Percentiles rank a stretch among this genome's conserved stretches.
Evolutionary conservation across 2,797 vertebrate species (phyloP).

Genomic region (Megaceryle alcyon): DNA sequence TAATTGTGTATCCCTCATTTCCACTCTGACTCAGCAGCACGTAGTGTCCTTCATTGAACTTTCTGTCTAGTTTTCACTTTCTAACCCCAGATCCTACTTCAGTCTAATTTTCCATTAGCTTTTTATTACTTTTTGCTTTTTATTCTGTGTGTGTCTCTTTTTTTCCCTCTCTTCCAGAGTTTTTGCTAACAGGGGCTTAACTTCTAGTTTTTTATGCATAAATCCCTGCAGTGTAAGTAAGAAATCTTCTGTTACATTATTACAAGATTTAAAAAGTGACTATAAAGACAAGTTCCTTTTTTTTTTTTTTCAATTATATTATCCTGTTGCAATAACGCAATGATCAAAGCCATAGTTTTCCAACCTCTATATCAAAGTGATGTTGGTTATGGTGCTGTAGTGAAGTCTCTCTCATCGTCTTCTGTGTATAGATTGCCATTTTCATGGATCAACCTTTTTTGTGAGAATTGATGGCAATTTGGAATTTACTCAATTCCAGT

Average conservation of each 20-base stretch:
- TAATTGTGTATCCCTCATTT: neutral
- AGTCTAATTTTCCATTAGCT: conserved; percentile 54
- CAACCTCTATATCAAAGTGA: neutral
- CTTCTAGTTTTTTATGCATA: conserved; percentile 13
- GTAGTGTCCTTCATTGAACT: conserved; percentile 14
- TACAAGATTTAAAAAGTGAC: neutral
- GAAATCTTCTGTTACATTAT: conserved; percentile 20
- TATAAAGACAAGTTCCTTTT: neutral
- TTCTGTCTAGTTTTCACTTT: neutral
- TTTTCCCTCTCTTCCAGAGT: conserved; percentile 1
- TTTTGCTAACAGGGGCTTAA: conserved; percentile 12
- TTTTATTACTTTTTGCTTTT: conserved; percentile 44
- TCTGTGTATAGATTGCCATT: neutral
- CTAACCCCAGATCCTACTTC: conserved; percentile 11
- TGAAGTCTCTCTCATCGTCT: neutral
- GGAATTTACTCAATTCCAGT: conserved; percentile 33
- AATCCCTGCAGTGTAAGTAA: conserved; percentile 21
- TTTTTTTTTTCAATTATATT: neutral
- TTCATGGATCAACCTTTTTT: neutral
- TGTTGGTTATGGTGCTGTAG: neutral
- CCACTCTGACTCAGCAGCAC: neutral
- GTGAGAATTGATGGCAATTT: neutral
- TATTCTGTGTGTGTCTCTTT: neutral
- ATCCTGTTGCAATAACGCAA: conserved; percentile 2
- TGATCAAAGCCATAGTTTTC: neutral